A percentile compares a stretch with the other conserved stretches of the same genome.
phyloP scores from a whole-genome alignment of 2,888 invertebrate species.

The Cerastis rubricosa region DNA sequence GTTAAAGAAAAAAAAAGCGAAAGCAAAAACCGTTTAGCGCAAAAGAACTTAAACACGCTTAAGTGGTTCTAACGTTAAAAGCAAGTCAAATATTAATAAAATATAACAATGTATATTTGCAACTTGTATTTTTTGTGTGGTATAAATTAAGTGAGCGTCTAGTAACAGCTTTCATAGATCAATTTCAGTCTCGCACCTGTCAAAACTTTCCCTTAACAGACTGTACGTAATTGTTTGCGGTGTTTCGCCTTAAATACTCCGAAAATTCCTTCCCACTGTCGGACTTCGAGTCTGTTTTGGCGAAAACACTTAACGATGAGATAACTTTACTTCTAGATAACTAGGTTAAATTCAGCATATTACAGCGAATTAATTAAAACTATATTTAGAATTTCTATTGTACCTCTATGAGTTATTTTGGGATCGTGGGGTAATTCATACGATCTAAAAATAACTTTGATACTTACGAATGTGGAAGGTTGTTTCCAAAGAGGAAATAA shows the following conservation, averaged over 20 bases:
- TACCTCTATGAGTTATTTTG: not conserved
- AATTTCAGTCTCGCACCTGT: slow-evolving; percentile 64
- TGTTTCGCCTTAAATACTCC: slow-evolving; percentile 49
- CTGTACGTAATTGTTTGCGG: slow-evolving; percentile 61
- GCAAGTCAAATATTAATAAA: slow-evolving; percentile 41
- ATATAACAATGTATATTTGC: slow-evolving; percentile 48
- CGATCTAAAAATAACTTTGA: not conserved
- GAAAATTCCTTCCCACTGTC: slow-evolving; percentile 31
- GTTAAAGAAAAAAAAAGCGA: not conserved
- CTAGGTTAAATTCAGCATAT: slow-evolving; percentile 5
- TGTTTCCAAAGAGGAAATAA: slow-evolving; percentile 4
- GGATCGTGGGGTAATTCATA: not conserved
- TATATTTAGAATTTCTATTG: not conserved
- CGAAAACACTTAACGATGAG: slow-evolving; percentile 1
- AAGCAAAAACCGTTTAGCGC: slow-evolving; percentile 6
- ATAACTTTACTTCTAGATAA: slow-evolving; percentile 13
- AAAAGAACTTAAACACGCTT: slow-evolving; percentile 12
- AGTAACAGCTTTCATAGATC: slow-evolving; percentile 55
- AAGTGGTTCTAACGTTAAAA: slow-evolving; percentile 18
- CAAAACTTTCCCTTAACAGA: slow-evolving; percentile 60
- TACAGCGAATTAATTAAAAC: slow-evolving; percentile 1
- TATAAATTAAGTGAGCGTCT: slow-evolving; percentile 52
- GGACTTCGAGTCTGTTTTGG: slow-evolving; percentile 5
- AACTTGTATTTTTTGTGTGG: slow-evolving; percentile 58
- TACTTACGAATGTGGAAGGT: not conserved